Evolutionary conservation across 2,113 vertebrate genomes (phyloP).

Genomic region (Nothocercus julius): DNA sequence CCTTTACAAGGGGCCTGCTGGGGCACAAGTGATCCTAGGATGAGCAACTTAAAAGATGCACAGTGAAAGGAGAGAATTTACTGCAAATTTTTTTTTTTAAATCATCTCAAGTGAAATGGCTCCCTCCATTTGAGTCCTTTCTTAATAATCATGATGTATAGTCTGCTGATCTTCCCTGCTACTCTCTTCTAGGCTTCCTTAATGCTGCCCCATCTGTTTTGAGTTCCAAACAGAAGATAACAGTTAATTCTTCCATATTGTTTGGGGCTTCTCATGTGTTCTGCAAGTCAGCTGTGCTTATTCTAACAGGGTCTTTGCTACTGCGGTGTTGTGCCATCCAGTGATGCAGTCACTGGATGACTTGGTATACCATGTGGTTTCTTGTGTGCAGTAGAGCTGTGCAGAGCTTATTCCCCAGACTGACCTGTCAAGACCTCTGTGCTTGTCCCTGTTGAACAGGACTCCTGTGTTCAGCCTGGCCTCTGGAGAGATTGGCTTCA

Average conservation of each 20-base stretch:
- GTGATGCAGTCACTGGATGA: not conserved
- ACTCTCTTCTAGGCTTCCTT: not conserved
- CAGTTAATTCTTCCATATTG: too few species aligned
- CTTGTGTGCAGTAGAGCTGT: rapidly evolving
- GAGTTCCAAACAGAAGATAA: not conserved
- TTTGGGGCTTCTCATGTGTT: too few species aligned
- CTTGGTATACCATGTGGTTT: not conserved
- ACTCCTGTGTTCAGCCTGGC: not conserved
- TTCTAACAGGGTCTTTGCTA: not conserved
- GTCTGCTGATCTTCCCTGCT: not conserved
- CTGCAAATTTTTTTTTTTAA: not conserved
- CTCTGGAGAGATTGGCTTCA: not conserved
- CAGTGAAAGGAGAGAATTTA: rapidly evolving
- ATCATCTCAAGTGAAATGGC: not conserved
- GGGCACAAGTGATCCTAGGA: rapidly evolving
- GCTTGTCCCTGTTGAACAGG: rapidly evolving
- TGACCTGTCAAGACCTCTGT: not conserved
- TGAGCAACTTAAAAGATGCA: not conserved
- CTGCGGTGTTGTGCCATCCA: rapidly evolving
- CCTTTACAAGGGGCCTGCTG: rapidly evolving
- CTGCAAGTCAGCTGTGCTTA: not conserved
- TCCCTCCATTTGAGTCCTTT: not conserved
- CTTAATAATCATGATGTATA: too few species aligned
- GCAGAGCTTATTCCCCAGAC: not conserved
- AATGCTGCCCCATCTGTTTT: rapidly evolving